Base-by-base conservation (phyloP, 2,797 vertebrate genomes). In the Hypotaenidia okinawae region DNA sequence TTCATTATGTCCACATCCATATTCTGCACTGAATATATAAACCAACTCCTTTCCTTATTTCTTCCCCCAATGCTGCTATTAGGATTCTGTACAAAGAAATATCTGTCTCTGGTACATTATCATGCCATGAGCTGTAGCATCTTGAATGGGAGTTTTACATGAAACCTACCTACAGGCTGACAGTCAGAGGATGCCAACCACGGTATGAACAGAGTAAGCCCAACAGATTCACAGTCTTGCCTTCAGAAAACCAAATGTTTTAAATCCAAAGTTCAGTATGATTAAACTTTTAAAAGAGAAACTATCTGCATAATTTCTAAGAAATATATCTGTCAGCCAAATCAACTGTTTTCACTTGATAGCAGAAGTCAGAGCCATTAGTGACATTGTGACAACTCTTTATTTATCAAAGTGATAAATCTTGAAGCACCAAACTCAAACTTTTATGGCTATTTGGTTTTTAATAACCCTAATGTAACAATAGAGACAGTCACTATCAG, bases 391-490 rank as follows among this genome's bases (percentile, higher is more conserved):
- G 55, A 49, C 45, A 92, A 85, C 2, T 64, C n/a, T 64, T 87
- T 32, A n/a, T 75, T 87, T 82, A 61, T 41, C 16, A 18, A 32
- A 83, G 43, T 35, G 58, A 49, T 73, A 75, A 86, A 78, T 61
- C 84, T 80, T 3, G 2, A 72, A 84, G 25, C 3, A 62, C 43
- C 47, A 70, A 87, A 58, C 32, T 35, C 70, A 68, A 68, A 37
- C 51, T 79, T 92, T 73, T 76, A 73, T 55, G 62, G 30, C 76
- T 55, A 11, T 84, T 59, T 90, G 45, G 5, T 76, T 90, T 94
- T 92, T 87, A 87, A 92, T 82, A 93, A 73, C 27, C 33, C 28
- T 6, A 9, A 5, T 25, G 27, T 55, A 59, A 43, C 54, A 57
- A 43, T 3, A 78, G 13, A 92, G 23, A 84, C 55, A 67, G 11